These are phyloP conservation scores for Biston betularia DNA, from an alignment of 2,888 invertebrate species.

Conservation along the genomic window DNA sequence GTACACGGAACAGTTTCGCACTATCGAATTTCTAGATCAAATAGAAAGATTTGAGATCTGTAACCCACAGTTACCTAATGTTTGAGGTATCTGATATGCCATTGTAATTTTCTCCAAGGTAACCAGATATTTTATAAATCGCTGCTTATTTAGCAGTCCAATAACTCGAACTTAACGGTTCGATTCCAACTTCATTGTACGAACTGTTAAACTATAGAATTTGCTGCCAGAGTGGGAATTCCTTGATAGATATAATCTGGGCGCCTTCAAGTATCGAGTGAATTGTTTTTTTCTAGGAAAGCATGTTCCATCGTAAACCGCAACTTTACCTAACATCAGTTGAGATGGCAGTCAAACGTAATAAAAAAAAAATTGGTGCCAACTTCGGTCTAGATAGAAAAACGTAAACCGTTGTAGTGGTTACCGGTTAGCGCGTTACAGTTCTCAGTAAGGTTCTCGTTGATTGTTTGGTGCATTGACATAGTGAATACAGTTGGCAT, in stretches of 20 bases:
- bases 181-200: too few species aligned
- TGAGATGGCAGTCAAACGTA: too few species aligned
- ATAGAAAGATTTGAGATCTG: constrained; percentile 28
- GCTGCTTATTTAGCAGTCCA: constrained; percentile 24
- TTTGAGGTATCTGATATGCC: constrained; percentile 39
- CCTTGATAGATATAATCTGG: too few species aligned
- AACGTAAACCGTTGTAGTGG: constrained; percentile 54
- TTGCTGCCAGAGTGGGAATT: too few species aligned
- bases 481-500: constrained; percentile 25
- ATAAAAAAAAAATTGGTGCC: too few species aligned
- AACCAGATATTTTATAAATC: constrained; percentile 35
- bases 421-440: constrained; percentile 49
- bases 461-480: constrained; percentile 51
- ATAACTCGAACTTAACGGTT: too few species aligned
- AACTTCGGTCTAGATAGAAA: constrained; percentile 48
- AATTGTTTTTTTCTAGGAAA: too few species aligned
- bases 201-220: too few species aligned
- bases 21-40: constrained; percentile 33
- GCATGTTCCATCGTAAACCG: too few species aligned
- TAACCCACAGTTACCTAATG: constrained; percentile 34
- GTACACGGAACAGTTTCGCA: constrained; percentile 30
- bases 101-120: constrained; percentile 30
- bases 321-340: too few species aligned
- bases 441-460: constrained; percentile 55
- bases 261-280: too few species aligned